phyloP scores from a whole-genome alignment of 2,888 invertebrate genomes.

The Pasiphila rectangulata region DNA sequence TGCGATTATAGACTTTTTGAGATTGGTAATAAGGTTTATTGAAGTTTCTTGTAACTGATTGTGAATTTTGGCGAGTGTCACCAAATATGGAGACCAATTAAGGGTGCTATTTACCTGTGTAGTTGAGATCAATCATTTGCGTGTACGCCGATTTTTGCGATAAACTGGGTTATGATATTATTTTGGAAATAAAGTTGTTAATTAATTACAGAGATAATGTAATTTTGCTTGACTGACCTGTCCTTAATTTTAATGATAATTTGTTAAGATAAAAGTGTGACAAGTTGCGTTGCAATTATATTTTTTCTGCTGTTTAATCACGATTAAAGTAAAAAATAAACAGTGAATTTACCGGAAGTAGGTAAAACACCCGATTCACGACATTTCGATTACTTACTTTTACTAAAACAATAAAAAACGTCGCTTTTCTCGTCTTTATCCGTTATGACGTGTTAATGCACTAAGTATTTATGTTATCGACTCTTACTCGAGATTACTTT shows the following conservation, averaged over 20 bases:
- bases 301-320: too few relatives aligned
- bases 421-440: too few relatives aligned
- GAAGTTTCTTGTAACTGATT: constrained; percentile 2
- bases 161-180: constrained; percentile 28
- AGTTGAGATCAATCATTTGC: constrained; percentile 53
- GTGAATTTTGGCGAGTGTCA: constrained; percentile 28
- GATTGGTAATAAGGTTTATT: constrained; percentile 1
- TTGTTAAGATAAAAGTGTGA: too few relatives aligned
- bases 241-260: neutral
- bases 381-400: too few relatives aligned
- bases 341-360: too few relatives aligned
- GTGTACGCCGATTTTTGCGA: constrained; percentile 45
- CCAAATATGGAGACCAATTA: constrained; percentile 48
- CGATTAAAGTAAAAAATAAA: too few relatives aligned
- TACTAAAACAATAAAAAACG: too few relatives aligned
- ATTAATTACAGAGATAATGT: constrained; percentile 4
- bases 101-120: constrained; percentile 47
- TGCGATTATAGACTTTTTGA: constrained; percentile 30
- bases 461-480: too few relatives aligned
- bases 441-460: too few relatives aligned
- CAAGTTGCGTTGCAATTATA: too few relatives aligned
- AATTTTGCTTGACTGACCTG: neutral
- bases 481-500: too few relatives aligned
- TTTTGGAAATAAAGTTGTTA: constrained; percentile 13
- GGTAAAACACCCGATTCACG: too few relatives aligned